Percentiles rank a stretch among this genome's conserved stretches.
These are phyloP conservation scores for Drosophila affinis DNA, from an alignment of 2,888 invertebrate genomes.

Conservation along the genomic window DNA sequence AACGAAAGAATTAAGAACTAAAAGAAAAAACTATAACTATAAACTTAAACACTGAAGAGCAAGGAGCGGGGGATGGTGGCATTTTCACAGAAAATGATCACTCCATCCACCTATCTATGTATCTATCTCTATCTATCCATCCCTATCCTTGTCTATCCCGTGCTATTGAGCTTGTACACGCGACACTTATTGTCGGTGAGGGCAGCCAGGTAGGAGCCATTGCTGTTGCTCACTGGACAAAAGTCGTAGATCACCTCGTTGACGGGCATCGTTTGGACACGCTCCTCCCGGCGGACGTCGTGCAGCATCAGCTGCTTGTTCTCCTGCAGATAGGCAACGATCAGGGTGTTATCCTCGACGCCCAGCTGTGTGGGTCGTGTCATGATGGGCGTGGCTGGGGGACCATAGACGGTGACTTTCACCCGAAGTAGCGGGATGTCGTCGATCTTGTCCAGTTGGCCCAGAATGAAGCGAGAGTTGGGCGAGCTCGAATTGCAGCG, in stretches of 20 bases:
- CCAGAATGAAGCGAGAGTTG: constrained; percentile 85
- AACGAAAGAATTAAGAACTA: constrained; percentile 17
- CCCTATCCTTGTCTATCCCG: not conserved
- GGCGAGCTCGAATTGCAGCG: constrained; percentile 86
- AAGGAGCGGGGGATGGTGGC: no score
- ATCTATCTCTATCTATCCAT: no score
- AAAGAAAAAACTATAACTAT: not conserved
- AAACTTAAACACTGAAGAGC: not conserved
- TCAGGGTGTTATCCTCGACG: constrained; percentile 86
- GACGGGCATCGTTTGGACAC: constrained; percentile 86
- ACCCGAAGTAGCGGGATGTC: constrained; percentile 85
- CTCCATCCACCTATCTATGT: no score
- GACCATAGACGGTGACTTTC: constrained; percentile 88
- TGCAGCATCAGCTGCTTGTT: constrained; percentile 87
- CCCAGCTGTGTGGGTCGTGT: constrained; percentile 84
- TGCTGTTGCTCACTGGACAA: constrained; percentile 85
- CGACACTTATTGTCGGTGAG: constrained; percentile 88
- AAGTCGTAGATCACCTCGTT: constrained; percentile 89
- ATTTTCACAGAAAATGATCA: constrained; percentile 8
- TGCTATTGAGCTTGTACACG: constrained; percentile 86
- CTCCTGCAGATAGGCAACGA: constrained; percentile 91
- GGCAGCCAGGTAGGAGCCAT: constrained; percentile 86
- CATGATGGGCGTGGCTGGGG: constrained; percentile 87
- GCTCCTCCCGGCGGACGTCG: constrained; percentile 86
- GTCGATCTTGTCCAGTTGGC: constrained; percentile 84